Percentiles rank a stretch among this genome's conserved stretches.
These are phyloP conservation scores for Paradoxurus hermaphroditus DNA, from an alignment of 2,113 vertebrate genomes.

Conservation along the genomic window DNA sequence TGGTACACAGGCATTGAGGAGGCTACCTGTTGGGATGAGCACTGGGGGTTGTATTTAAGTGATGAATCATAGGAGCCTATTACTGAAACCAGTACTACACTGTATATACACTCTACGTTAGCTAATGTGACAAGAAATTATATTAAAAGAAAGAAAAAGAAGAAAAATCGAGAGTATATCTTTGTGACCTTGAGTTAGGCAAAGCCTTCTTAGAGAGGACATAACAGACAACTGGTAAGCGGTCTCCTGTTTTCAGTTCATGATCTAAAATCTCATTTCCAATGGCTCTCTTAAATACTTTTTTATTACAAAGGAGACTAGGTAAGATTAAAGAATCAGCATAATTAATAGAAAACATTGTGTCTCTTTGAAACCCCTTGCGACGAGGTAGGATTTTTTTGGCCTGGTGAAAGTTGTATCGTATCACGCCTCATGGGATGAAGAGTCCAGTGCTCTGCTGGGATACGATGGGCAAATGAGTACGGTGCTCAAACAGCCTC, in stretches of 20 bases:
- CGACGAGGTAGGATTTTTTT: not conserved
- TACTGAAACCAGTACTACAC: too few relatives aligned
- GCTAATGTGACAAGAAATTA: too few relatives aligned
- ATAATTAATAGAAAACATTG: not conserved
- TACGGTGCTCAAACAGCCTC: not conserved
- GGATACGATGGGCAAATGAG: not conserved
- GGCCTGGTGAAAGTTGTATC: not conserved
- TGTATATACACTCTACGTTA: too few relatives aligned
- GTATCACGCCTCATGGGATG: not conserved
- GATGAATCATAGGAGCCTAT: too few relatives aligned
- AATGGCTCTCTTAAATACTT: not conserved
- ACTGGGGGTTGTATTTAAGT: too few relatives aligned
- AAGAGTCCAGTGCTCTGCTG: not conserved
- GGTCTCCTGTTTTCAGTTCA: not conserved
- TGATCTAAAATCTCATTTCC: not conserved
- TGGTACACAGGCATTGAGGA: too few relatives aligned
- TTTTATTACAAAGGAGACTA: not conserved
- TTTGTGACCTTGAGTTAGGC: too few relatives aligned
- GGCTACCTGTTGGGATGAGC: too few relatives aligned
- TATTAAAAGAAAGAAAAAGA: too few relatives aligned
- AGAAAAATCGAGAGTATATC: too few relatives aligned
- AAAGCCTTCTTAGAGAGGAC: too few relatives aligned
- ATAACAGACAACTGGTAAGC: not conserved
- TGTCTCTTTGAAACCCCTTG: not conserved
- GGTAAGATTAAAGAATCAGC: not conserved